phyloP scores from a whole-genome alignment of 2,888 invertebrate genomes.

The Sylvicola cinctus region DNA sequence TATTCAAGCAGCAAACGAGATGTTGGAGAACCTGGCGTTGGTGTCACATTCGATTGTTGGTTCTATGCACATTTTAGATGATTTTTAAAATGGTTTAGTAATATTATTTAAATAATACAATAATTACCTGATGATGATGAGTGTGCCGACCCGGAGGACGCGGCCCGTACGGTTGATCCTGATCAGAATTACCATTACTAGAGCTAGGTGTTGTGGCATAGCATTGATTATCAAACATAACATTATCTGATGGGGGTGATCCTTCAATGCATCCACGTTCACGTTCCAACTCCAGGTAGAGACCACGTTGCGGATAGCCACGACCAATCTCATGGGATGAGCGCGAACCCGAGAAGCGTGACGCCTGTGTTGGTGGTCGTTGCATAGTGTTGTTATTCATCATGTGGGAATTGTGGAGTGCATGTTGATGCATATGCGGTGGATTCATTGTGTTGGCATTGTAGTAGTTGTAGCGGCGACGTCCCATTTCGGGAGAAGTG shows the following conservation, averaged over 20 bases:
- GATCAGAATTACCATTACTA: constrained; percentile 79
- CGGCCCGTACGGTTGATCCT: constrained; percentile 49
- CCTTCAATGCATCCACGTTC: constrained; percentile 33
- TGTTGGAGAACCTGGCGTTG: constrained; percentile 66
- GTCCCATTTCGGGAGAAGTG: constrained; percentile 78
- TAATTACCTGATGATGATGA: constrained; percentile 38
- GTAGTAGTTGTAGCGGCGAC: constrained; percentile 51
- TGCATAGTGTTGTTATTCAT: constrained; percentile 34
- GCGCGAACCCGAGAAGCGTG: constrained; percentile 41
- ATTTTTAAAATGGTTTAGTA: neutral
- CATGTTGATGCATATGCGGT: constrained; percentile 36
- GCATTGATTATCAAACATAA: constrained; percentile 87
- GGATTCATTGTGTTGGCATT: constrained; percentile 30
- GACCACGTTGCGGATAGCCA: constrained; percentile 41
- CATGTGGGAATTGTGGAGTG: constrained; percentile 27
- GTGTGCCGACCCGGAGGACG: constrained; percentile 32
- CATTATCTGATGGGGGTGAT: constrained; percentile 82
- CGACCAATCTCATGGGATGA: constrained; percentile 53
- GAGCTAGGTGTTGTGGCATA: constrained; percentile 89
- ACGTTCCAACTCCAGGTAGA: constrained; percentile 63
- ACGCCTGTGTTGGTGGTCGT: constrained; percentile 39
- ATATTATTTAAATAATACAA: constrained; percentile 9
- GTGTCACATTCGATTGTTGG: constrained; percentile 47
- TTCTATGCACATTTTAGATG: constrained; percentile 14
- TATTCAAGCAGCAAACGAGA: constrained; percentile 73